A percentile compares a stretch with the other conserved stretches of the same genome.
phyloP scores from a whole-genome alignment of 2,113 vertebrate genomes.

The Ictalurus furcatus region DNA sequence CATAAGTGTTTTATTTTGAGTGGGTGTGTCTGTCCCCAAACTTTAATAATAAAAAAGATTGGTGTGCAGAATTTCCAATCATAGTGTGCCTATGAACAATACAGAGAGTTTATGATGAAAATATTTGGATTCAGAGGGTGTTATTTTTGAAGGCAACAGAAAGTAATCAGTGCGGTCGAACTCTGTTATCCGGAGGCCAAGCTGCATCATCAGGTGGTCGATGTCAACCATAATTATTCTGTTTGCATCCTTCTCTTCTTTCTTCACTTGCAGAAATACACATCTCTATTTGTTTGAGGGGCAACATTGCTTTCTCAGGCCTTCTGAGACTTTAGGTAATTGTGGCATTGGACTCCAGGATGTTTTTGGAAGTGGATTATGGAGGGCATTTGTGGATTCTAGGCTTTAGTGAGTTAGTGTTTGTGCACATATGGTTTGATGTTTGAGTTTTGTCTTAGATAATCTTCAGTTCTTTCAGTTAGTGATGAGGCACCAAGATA shows the following conservation, averaged over 20 bases:
- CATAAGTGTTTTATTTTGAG: not conserved
- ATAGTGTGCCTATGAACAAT: not conserved
- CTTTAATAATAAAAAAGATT: not conserved
- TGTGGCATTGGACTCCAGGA: not conserved
- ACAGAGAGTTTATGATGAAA: not conserved
- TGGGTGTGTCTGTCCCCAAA: not conserved
- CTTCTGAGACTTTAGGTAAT: not conserved
- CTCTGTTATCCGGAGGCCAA: conserved; percentile 6
- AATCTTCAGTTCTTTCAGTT: not conserved
- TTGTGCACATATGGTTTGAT: not conserved
- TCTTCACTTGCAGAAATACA: not conserved
- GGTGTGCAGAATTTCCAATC: not conserved
- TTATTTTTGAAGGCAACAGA: not conserved
- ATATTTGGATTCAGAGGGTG: conserved; percentile 1
- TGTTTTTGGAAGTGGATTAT: not conserved
- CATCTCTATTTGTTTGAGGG: not conserved
- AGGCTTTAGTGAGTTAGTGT: not conserved
- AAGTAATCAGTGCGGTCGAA: conserved; percentile 15
- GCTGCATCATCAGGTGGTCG: not conserved
- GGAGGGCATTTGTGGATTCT: not conserved
- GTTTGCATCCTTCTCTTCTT: not conserved
- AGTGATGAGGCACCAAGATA: not conserved
- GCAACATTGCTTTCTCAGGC: not conserved
- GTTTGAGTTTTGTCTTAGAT: not conserved
- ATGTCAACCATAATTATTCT: conserved; percentile 17